Evolutionary conservation across 2,888 invertebrate genomes (phyloP), one percentile per base, ranked within the genome.

Genomic region (Cephus runcator): DNA sequence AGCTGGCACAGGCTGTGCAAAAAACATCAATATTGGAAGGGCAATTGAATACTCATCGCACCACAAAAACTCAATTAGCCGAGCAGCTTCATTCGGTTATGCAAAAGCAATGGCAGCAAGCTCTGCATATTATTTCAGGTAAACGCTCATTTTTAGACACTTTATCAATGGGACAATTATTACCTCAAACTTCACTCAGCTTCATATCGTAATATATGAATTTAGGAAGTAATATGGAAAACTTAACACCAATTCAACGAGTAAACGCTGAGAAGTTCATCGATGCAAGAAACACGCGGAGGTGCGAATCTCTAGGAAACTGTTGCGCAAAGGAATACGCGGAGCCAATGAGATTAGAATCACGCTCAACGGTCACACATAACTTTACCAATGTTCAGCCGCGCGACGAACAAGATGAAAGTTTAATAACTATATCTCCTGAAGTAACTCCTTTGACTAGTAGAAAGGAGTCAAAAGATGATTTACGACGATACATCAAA

Each of bases 101-200:
- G 96, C 95, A 97, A 91, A 93, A 94, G 12, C 96, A 97, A 89
- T 96, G 96, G 96, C 93, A 95, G 69, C 96, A 96, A 88, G 96
- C 96, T 2, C 91, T 96, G 68, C 93, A 93, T 84, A 95, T 96
- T 79, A 93, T 96, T 76, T 94, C 94, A 79, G 88, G 90, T 88
- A 85, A 9, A 34, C 69, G 1, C 9, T 2, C 56, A 56, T 2
- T 23, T 9, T 3, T 23, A 6, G 9, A 23, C 56, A 56, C 23
- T 56, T 56, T 23, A 23, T 56, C 23, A 56, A 23, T 56, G 23
- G 2, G 56, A 23, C 56, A 11, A 34, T 71, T 71, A 31, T 33
- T n/a, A n/a, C n/a, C n/a, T n/a, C n/a, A n/a, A n/a, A n/a, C n/a
- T n/a, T n/a, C 23, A 68, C 23, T 77, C 34, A 36, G 31, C 75